Conservation (phyloP, 2,797 vertebrate species). For the Potorous gilbertii region DNA sequence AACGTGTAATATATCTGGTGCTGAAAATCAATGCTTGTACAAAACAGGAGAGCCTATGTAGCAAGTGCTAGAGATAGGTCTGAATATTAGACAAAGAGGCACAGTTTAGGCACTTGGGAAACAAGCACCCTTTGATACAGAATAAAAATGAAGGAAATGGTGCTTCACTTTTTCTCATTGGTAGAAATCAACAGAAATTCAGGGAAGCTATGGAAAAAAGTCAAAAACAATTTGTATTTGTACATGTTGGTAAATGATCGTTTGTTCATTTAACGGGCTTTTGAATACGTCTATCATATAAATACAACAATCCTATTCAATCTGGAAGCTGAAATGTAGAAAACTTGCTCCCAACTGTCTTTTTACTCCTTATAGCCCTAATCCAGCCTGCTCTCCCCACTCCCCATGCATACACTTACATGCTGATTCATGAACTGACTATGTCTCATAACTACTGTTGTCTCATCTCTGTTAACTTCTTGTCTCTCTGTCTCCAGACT, state of each 20-base stretch:
- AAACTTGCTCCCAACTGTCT: background rate
- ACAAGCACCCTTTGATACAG: background rate
- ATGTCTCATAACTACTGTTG: background rate
- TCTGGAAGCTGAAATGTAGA: background rate
- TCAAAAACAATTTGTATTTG: background rate
- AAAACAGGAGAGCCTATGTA: background rate
- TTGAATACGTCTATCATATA: background rate
- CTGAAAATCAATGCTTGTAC: background rate
- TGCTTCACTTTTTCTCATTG: background rate
- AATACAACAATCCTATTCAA: background rate
- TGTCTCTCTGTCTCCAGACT: background rate
- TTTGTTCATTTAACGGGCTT: constrained; percentile 1
- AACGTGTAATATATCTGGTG: background rate
- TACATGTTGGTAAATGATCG: background rate
- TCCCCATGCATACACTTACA: background rate
- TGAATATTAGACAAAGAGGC: background rate
- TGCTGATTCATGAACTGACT: background rate
- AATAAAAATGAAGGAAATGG: background rate
- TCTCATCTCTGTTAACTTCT: background rate
- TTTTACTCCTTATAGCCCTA: background rate
- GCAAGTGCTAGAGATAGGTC: background rate
- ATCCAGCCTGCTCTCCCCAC: background rate
- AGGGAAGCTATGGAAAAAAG: background rate
- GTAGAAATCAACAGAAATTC: constrained; percentile 5
- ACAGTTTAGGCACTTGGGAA: background rate